Base-by-base conservation (phyloP, 2,113 vertebrate genomes). In the Micromys minutus region DNA sequence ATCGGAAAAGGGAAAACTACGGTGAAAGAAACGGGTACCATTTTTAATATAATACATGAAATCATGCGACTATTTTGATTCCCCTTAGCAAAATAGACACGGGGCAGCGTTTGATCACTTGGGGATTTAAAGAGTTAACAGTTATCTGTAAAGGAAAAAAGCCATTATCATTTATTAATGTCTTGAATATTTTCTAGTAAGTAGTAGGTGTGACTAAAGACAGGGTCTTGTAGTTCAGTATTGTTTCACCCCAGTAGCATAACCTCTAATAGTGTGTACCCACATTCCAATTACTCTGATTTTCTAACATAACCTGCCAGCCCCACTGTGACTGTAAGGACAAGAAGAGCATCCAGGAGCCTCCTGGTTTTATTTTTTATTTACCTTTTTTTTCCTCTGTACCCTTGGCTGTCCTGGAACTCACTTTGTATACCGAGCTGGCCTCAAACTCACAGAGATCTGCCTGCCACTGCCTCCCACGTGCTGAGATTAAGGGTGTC, bases 221-320 rank as follows among this genome's bases (percentile, higher is more conserved):
- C 77, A 91, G 57, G 45, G 4, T 92, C 96, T 91, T 97, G 61
- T 50, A 83, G 45, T 26, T 90, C 81, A 26, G 65, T 52, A 77
- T 39, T 96, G 55, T 96, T 96, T 97, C 72, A 50, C 94, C 97
- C 96, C 59, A 91, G 93, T 96, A 96, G 87, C 96, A 0, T 69
- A 90, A 87, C 93, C 76, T 88, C 91, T 71, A 95, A 94, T 65
- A 75, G 88, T 0, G 21, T 61, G 45, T 93, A n/a, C 92, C 85
- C 69, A 77, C 93, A 39, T 79, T 97, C 91, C 86, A 97, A 86
- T 63, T 92, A 4, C 71, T 50, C 0, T 81, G 19, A 91, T 36
- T 87, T 74, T 90, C 50, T 88, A 91, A 74, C n/a, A 90, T 97
- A 97, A 91, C 72, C 21, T 95, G 19, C 55, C 16, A 42, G 29